A percentile compares a stretch with the other conserved stretches of the same genome.
Conservation (phyloP, 2,888 invertebrate genomes). For the Sinodicranocentrus sp. region DNA sequence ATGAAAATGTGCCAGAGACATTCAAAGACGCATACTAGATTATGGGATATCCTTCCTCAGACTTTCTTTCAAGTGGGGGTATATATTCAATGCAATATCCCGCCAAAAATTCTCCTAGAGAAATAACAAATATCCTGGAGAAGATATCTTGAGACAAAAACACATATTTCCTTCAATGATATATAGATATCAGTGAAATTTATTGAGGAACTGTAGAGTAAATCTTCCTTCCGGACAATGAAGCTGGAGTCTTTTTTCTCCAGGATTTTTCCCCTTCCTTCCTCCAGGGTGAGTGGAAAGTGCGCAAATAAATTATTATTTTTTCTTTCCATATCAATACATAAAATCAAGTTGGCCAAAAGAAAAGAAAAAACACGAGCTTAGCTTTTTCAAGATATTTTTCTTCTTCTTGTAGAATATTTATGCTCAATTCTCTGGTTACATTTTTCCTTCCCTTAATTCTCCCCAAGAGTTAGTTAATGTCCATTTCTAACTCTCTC, state of each 20-base stretch:
- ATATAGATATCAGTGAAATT: constrained; percentile 62
- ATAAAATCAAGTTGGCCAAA: constrained; percentile 45
- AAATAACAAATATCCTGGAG: too few species aligned
- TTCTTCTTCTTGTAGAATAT: too few species aligned
- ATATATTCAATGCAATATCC: too few species aligned
- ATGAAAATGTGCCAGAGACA: too few species aligned
- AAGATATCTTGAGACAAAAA: too few species aligned
- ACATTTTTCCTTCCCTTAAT: constrained; percentile 4
- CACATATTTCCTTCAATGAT: constrained; percentile 34
- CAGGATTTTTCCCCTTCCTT: not conserved
- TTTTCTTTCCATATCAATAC: constrained; percentile 36
- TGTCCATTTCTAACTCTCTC: too few species aligned
- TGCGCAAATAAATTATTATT: constrained; percentile 52
- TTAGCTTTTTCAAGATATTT: not conserved
- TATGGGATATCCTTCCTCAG: too few species aligned
- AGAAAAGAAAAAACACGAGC: not conserved
- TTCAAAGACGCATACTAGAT: too few species aligned
- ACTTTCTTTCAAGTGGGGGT: too few species aligned
- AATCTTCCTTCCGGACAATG: constrained; percentile 59
- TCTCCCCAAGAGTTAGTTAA: constrained; percentile 22
- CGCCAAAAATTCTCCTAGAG: too few species aligned
- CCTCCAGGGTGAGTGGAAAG: constrained; percentile 13
- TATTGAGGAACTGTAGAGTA: constrained; percentile 61
- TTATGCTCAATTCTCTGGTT: not conserved
- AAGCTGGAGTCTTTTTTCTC: not conserved